phyloP scores from a whole-genome alignment of 2,888 invertebrate species.

The Synanthedon tipuliformis region DNA sequence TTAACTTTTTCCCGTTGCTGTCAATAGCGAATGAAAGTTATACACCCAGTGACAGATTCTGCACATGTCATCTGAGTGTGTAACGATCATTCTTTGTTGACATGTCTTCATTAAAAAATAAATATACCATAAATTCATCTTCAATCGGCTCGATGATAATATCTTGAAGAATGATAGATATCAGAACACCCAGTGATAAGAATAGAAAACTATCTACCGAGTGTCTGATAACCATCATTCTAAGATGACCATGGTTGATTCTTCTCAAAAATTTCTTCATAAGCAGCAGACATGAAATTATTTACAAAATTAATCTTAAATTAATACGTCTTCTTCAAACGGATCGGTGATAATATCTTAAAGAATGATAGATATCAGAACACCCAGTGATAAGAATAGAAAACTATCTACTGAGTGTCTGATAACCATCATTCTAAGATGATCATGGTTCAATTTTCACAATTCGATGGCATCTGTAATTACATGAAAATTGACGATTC shows the following conservation, averaged over 20 bases:
- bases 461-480: background rate
- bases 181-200: constrained; percentile 21
- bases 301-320: too few species aligned
- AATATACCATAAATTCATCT: too few species aligned
- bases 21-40: background rate
- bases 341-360: background rate
- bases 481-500: too few species aligned
- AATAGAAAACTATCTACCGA: constrained; percentile 14
- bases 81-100: background rate
- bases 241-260: background rate
- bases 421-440: constrained; percentile 4
- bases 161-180: constrained; percentile 4
- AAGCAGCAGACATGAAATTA: too few species aligned
- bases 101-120: background rate
- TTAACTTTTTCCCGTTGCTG: background rate
- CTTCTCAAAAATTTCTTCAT: too few species aligned
- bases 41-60: background rate
- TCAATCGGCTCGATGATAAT: background rate
- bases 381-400: constrained; percentile 11
- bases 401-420: constrained; percentile 11
- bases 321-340: too few species aligned
- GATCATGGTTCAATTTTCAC: too few species aligned
- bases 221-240: constrained; percentile 5
- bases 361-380: constrained; percentile 3
- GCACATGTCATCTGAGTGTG: background rate